A percentile compares a stretch with the other conserved stretches of the same genome.
Conservation (phyloP, 1,140 invertebrate genomes). For the Leptinotarsa undecemlineata region DNA sequence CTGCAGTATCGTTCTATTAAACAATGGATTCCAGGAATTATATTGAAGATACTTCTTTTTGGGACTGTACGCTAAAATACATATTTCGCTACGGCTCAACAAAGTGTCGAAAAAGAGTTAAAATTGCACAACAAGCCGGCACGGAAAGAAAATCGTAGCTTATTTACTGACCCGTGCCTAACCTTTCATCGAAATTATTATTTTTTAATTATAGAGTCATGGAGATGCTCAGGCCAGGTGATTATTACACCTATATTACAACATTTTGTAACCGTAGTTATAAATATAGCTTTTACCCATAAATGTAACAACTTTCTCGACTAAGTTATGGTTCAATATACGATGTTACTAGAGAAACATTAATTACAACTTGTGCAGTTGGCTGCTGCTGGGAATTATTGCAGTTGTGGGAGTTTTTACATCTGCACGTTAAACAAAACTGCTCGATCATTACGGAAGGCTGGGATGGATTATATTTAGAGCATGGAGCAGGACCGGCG, state of each 20-base stretch:
- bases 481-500: too few relatives aligned
- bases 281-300: slow-evolving; percentile 3
- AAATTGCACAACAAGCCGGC: slow-evolving; percentile 3
- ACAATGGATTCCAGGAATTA: too few relatives aligned
- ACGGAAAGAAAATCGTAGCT: background rate
- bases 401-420: background rate
- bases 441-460: too few relatives aligned
- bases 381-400: background rate
- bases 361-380: background rate
- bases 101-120: background rate
- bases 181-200: background rate
- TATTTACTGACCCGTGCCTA: slow-evolving; percentile 7
- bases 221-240: background rate
- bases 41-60: background rate
- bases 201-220: slow-evolving; percentile 7
- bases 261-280: background rate
- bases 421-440: background rate
- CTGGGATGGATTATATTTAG: too few relatives aligned
- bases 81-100: background rate
- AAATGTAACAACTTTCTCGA: slow-evolving; percentile 6
- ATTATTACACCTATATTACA: slow-evolving; percentile 8
- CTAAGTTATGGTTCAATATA: slow-evolving; percentile 6
- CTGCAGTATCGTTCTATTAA: too few relatives aligned
- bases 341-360: slow-evolving; percentile 1
- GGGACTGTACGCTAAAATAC: background rate